Percentiles rank a stretch among this genome's conserved stretches.
Evolutionary conservation across 2,888 invertebrate species (phyloP).

Genomic region (Parnassius smintheus): DNA sequence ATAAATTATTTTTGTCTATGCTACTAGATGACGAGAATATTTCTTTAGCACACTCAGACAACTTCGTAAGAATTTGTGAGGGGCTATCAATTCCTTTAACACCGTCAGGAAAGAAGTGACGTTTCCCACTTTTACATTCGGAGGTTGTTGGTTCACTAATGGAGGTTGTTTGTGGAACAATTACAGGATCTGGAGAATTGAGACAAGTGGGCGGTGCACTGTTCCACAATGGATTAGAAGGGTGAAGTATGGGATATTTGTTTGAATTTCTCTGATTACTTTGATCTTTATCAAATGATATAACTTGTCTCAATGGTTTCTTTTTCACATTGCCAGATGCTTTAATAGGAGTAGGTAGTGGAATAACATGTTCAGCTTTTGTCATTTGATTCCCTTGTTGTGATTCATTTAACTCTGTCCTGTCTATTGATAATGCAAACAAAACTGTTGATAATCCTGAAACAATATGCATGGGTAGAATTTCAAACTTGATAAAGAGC

Average conservation of each 20-base stretch:
- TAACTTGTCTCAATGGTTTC: slow-evolving; percentile 72
- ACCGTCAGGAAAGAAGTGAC: slow-evolving; percentile 74
- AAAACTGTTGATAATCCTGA: slow-evolving; percentile 92
- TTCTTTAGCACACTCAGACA: slow-evolving; percentile 77
- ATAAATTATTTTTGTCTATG: slow-evolving; percentile 61
- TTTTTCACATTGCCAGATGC: slow-evolving; percentile 62
- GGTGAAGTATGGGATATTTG: slow-evolving; percentile 31
- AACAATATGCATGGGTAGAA: slow-evolving; percentile 40
- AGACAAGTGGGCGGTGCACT: slow-evolving; percentile 84
- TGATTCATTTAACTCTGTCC: slow-evolving; percentile 87
- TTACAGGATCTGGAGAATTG: slow-evolving; percentile 79
- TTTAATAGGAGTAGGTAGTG: slow-evolving; percentile 83
- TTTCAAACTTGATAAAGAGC: not conserved
- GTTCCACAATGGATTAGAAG: slow-evolving; percentile 58
- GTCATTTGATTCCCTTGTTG: slow-evolving; percentile 69
- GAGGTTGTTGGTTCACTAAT: slow-evolving; percentile 73
- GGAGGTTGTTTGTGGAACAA: slow-evolving; percentile 52
- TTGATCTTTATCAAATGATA: slow-evolving; percentile 74
- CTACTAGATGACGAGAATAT: slow-evolving; percentile 73
- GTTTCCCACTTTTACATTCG: slow-evolving; percentile 60
- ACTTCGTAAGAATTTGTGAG: slow-evolving; percentile 68
- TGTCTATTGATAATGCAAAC: slow-evolving; percentile 96
- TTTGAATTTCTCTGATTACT: slow-evolving; percentile 42
- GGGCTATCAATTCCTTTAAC: slow-evolving; percentile 71
- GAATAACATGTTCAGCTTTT: slow-evolving; percentile 86